Evolutionary conservation across 2,888 invertebrate genomes (phyloP).

Genomic region (Papilio protenor): DNA sequence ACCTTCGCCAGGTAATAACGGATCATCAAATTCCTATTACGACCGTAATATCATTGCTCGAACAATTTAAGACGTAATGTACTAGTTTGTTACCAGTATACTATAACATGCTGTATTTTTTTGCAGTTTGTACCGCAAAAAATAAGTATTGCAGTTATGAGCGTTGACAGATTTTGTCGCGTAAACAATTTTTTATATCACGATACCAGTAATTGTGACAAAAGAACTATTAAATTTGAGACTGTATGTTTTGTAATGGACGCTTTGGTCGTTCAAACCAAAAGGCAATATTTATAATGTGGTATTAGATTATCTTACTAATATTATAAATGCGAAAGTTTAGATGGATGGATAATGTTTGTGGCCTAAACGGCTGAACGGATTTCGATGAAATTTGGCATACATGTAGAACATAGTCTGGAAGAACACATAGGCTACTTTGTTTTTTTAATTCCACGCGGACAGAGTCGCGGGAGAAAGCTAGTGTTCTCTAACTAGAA

Average conservation of each 20-base stretch:
- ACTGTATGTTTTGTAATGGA: too few species aligned
- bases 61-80: slow-evolving; percentile 11
- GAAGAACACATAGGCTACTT: too few species aligned
- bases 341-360: too few species aligned
- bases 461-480: too few species aligned
- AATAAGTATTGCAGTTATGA: neutral
- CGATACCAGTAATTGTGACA: neutral
- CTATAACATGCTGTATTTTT: slow-evolving; percentile 10
- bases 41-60: slow-evolving; percentile 48
- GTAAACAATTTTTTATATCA: neutral
- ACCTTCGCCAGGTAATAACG: slow-evolving; percentile 62
- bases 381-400: too few species aligned
- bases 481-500: neutral
- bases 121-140: neutral
- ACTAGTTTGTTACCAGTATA: neutral
- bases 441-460: too few species aligned
- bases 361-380: too few species aligned
- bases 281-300: neutral
- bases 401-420: too few species aligned
- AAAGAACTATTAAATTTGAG: neutral
- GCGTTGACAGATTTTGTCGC: neutral
- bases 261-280: neutral
- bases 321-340: too few species aligned
- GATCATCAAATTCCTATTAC: slow-evolving; percentile 73
- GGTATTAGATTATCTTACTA: neutral